Conservation (phyloP, 2,888 invertebrate genomes). For the Cerceris rybyensis region DNA sequence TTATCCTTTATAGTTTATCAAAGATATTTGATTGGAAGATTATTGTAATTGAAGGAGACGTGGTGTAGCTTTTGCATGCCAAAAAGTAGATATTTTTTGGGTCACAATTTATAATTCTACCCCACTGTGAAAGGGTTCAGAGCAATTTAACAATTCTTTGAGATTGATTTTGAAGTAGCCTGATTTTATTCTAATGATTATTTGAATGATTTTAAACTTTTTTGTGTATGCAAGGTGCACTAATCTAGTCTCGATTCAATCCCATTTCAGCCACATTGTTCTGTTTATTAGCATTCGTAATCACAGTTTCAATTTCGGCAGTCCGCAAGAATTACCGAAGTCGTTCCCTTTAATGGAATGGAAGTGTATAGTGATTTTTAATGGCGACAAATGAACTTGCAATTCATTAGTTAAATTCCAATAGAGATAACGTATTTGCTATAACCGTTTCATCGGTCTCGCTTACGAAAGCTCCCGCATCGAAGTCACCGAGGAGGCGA, state of each 20-base stretch:
- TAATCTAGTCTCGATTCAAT: neutral
- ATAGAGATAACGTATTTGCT: slow-evolving; percentile 52
- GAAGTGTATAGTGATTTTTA: slow-evolving; percentile 37
- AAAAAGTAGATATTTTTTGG: no score
- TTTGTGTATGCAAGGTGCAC: slow-evolving; percentile 2
- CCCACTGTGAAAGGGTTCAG: no score
- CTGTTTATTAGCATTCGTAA: slow-evolving; percentile 18
- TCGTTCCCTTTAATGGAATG: slow-evolving; percentile 47
- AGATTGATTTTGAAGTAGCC: no score
- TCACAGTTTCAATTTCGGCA: slow-evolving; percentile 9
- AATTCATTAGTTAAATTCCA: slow-evolving; percentile 42
- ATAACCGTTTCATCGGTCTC: slow-evolving; percentile 7
- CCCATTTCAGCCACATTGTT: slow-evolving; percentile 21
- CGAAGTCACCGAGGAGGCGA: slow-evolving; percentile 31
- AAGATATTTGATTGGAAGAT: no score
- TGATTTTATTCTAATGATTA: no score
- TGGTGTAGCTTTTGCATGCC: no score
- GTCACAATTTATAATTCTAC: no score
- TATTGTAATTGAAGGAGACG: no score
- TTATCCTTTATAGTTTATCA: no score
- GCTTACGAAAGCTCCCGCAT: slow-evolving; percentile 10
- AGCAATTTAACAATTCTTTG: no score
- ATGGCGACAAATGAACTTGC: slow-evolving; percentile 42
- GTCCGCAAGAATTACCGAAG: slow-evolving; percentile 15
- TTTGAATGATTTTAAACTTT: neutral